Conservation (phyloP, 2,888 invertebrate species). For the Hypomecis punctinalis region DNA sequence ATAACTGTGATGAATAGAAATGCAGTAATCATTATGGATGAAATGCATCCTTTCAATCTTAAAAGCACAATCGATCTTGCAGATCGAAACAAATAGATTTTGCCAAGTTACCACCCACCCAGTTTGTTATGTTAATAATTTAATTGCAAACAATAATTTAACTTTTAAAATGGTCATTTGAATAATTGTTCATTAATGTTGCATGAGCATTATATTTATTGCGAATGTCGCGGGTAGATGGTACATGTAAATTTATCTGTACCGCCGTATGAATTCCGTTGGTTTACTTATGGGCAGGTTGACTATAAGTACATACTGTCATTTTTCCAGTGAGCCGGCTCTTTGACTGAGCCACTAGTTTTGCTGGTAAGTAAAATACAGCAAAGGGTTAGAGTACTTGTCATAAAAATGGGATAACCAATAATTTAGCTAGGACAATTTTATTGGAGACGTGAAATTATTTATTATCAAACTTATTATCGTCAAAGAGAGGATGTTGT, state of each 20-base stretch:
- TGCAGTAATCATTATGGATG: background rate
- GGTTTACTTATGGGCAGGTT: conserved; percentile 7
- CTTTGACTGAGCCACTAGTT: background rate
- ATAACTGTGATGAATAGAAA: too few relatives aligned
- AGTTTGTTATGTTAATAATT: conserved; percentile 53
- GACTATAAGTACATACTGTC: background rate
- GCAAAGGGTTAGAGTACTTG: too few relatives aligned
- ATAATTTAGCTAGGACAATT: too few relatives aligned
- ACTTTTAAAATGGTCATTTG: conserved; percentile 50
- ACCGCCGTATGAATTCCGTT: conserved; percentile 3
- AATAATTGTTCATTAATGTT: conserved; percentile 59
- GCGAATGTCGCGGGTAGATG: conserved; percentile 49
- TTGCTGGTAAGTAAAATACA: too few relatives aligned
- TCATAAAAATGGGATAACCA: too few relatives aligned
- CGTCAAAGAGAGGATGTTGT: too few relatives aligned
- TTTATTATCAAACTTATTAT: too few relatives aligned
- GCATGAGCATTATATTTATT: conserved; percentile 55
- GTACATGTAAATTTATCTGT: conserved; percentile 50
- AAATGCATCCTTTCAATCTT: background rate
- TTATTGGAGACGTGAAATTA: too few relatives aligned
- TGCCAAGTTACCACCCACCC: conserved; percentile 48
- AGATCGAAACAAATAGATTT: conserved; percentile 42
- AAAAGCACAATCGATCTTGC: conserved; percentile 35
- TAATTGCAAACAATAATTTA: conserved; percentile 49
- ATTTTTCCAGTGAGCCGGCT: conserved; percentile 4